Percentiles rank a stretch among this genome's conserved stretches.
Conservation (phyloP, 2,797 vertebrate species). For the Echiichthys vipera region DNA sequence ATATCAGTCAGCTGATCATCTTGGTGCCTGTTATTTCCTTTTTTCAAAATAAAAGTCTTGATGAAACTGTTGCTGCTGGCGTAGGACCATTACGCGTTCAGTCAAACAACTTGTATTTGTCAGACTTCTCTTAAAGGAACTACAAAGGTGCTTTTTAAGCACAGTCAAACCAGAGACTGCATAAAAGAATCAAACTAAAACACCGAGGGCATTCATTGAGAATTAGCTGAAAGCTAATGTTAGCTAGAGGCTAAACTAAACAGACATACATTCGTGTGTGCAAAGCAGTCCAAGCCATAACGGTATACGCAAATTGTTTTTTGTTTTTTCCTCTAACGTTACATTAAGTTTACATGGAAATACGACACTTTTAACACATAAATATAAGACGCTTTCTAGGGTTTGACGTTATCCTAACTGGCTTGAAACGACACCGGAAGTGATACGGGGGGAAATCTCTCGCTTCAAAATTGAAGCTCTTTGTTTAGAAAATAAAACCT, state of each 20-base stretch:
- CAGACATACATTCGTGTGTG: not conserved
- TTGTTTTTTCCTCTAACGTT: not conserved
- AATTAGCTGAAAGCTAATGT: no score
- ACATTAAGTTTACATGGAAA: not conserved
- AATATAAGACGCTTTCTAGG: no score
- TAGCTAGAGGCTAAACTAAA: not conserved
- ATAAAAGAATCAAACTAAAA: no score
- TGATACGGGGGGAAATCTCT: accelerated
- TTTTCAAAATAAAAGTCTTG: constrained; percentile 76
- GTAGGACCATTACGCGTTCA: no score
- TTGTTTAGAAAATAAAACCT: constrained; percentile 42
- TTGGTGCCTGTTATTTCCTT: constrained; percentile 32
- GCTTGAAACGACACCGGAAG: constrained; percentile 27
- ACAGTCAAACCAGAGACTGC: no score
- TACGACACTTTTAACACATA: not conserved
- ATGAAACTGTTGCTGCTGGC: accelerated
- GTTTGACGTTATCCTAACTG: not conserved
- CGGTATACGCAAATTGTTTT: not conserved
- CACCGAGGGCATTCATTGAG: no score
- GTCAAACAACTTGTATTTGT: not conserved
- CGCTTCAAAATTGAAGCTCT: not conserved
- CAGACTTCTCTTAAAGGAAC: not conserved
- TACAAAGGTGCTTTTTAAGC: not conserved
- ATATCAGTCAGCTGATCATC: constrained; percentile 76
- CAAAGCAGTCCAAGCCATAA: not conserved